Percentiles rank a stretch among this genome's conserved stretches.
Conservation (phyloP, 2,797 vertebrate genomes). For the Pseudotriccus pelzelni region DNA sequence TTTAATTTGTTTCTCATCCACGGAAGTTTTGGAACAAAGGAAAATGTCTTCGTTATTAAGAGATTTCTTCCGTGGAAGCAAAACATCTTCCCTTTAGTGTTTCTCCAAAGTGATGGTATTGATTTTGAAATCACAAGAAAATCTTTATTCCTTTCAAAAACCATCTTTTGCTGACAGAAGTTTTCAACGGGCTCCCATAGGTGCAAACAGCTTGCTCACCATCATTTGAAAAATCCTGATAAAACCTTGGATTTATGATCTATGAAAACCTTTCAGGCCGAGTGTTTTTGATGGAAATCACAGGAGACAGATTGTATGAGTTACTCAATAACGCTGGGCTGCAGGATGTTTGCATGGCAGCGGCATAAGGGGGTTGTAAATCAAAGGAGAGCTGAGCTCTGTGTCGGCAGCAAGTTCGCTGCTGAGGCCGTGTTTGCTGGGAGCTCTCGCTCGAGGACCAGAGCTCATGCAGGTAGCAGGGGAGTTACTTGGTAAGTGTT, state of each 20-base stretch:
- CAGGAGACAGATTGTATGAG: background rate
- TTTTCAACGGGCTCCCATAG: slow-evolving; percentile 5
- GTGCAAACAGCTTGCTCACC: background rate
- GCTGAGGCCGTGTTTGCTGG: background rate
- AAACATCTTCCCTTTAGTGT: background rate
- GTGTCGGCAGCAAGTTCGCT: background rate
- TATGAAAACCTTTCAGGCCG: slow-evolving; percentile 20
- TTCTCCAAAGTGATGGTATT: slow-evolving; percentile 1
- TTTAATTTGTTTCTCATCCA: background rate
- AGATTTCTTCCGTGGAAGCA: background rate
- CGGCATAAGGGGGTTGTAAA: background rate
- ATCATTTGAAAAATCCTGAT: background rate
- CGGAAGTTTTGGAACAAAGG: background rate
- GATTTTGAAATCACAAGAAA: slow-evolving; percentile 44
- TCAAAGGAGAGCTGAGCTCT: slow-evolving; percentile 20
- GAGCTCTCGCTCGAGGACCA: background rate
- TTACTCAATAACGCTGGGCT: background rate
- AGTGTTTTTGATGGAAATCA: slow-evolving; percentile 43
- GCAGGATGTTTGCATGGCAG: slow-evolving; percentile 15
- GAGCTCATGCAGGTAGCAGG: background rate
- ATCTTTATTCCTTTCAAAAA: slow-evolving; percentile 28
- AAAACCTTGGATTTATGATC: slow-evolving; percentile 38
- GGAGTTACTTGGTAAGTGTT: background rate
- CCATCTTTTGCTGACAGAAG: background rate
- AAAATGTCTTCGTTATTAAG: background rate